Conservation (phyloP, 2,888 invertebrate genomes). For the Eristalis pertinax region DNA sequence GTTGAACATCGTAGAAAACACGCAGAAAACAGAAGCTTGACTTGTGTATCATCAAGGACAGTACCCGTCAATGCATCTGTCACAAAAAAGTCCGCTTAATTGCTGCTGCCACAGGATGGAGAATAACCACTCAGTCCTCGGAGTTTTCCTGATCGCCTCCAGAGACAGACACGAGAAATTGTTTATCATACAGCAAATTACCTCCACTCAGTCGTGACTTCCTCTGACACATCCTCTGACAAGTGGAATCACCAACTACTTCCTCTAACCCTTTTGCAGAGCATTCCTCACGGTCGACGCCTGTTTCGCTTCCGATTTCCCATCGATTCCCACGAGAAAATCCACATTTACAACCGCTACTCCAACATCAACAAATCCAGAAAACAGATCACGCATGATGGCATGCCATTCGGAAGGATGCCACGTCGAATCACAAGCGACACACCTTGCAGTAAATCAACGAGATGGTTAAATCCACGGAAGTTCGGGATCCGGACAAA, state of each 20-base stretch:
- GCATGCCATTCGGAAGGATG: background rate
- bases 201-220: no score
- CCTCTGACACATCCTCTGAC: no score
- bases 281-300: background rate
- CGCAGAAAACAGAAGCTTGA: no score
- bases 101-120: no score
- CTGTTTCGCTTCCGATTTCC: background rate
- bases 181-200: no score
- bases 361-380: background rate
- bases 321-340: background rate
- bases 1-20: no score
- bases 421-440: background rate
- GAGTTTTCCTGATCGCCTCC: no score
- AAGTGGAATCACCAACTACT: background rate
- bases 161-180: no score
- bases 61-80: no score
- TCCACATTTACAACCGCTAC: background rate
- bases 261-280: background rate
- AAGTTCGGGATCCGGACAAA: background rate
- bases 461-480: background rate
- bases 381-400: background rate
- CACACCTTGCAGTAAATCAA: constrained; percentile 5
- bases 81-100: no score
- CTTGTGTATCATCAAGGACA: no score
- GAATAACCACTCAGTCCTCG: no score